These are phyloP conservation scores for Dermatophagoides farinae DNA, from an alignment of 1,140 invertebrate species.

Conservation along the genomic window DNA sequence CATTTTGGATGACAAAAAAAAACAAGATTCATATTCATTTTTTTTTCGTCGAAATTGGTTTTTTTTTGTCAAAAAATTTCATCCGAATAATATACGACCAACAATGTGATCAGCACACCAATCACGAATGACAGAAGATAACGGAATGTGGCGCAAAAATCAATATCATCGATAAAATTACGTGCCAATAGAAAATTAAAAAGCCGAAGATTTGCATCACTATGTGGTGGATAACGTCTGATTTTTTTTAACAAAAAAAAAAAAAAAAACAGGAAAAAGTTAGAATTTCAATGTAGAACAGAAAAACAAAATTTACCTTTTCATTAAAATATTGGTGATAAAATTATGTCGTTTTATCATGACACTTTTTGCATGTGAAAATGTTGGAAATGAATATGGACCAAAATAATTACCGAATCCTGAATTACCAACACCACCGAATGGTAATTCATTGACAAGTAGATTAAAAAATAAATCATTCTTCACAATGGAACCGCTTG, in stretches of 20 bases:
- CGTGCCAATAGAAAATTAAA: not conserved
- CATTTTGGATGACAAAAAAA: too few relatives aligned
- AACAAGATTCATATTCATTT: too few relatives aligned
- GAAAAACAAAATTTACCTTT: slow-evolving; percentile 12
- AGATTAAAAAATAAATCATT: slow-evolving; percentile 84
- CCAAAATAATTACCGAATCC: slow-evolving; percentile 38
- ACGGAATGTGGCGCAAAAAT: not conserved
- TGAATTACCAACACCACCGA: slow-evolving; percentile 38
- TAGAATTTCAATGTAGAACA: not conserved
- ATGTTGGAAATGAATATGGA: slow-evolving; percentile 35
- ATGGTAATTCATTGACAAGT: slow-evolving; percentile 26
- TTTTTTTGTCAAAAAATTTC: too few relatives aligned
- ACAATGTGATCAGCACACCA: not conserved
- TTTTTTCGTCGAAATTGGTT: too few relatives aligned
- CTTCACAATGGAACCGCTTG: slow-evolving; percentile 57
- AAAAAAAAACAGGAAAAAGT: not conserved
- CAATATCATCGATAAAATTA: not conserved
- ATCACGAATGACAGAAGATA: not conserved
- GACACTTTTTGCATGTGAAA: slow-evolving; percentile 33
- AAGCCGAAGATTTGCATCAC: slow-evolving; percentile 18
- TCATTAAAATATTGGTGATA: slow-evolving; percentile 18
- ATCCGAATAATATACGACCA: too few relatives aligned
- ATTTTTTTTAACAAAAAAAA: too few relatives aligned
- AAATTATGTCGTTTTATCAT: slow-evolving; percentile 22
- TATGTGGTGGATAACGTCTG: slow-evolving; percentile 31